A percentile compares a stretch with the other conserved stretches of the same genome.
phyloP scores from a whole-genome alignment of 2,888 invertebrate species.

The Zygothrica quintamaculata region DNA sequence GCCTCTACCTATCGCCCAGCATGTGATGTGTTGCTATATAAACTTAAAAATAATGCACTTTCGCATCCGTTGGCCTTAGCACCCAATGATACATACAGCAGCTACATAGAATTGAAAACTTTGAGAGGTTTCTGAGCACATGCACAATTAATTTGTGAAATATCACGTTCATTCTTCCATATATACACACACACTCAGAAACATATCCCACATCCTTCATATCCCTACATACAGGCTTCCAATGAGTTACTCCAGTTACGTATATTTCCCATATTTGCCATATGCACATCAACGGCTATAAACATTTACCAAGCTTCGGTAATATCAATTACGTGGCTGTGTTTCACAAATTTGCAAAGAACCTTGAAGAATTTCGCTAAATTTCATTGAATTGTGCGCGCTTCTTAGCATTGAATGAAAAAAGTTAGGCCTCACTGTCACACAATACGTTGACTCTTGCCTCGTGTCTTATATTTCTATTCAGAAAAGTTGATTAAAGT shows the following conservation, averaged over 20 bases:
- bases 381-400: slow-evolving; percentile 19
- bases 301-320: slow-evolving; percentile 42
- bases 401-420: slow-evolving; percentile 9
- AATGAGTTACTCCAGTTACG: too few species aligned
- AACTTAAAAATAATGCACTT: slow-evolving; percentile 65
- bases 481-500: slow-evolving; percentile 74
- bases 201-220: not conserved
- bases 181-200: too few species aligned
- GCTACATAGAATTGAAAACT: slow-evolving; percentile 53
- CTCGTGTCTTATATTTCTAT: slow-evolving; percentile 32
- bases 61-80: slow-evolving; percentile 15
- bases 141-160: slow-evolving; percentile 58
- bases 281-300: slow-evolving; percentile 15
- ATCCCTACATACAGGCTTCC: not conserved
- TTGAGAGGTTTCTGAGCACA: slow-evolving; percentile 26
- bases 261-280: slow-evolving; percentile 6
- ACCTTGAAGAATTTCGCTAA: slow-evolving; percentile 48
- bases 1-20: slow-evolving; percentile 18
- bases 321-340: slow-evolving; percentile 67
- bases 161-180: slow-evolving; percentile 3
- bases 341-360: slow-evolving; percentile 48
- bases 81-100: slow-evolving; percentile 63
- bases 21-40: slow-evolving; percentile 44
- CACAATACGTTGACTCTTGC: slow-evolving; percentile 24
- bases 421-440: slow-evolving; percentile 20